These are phyloP conservation scores for Karalla daura DNA, from an alignment of 2,797 vertebrate genomes.

Conservation along the genomic window DNA sequence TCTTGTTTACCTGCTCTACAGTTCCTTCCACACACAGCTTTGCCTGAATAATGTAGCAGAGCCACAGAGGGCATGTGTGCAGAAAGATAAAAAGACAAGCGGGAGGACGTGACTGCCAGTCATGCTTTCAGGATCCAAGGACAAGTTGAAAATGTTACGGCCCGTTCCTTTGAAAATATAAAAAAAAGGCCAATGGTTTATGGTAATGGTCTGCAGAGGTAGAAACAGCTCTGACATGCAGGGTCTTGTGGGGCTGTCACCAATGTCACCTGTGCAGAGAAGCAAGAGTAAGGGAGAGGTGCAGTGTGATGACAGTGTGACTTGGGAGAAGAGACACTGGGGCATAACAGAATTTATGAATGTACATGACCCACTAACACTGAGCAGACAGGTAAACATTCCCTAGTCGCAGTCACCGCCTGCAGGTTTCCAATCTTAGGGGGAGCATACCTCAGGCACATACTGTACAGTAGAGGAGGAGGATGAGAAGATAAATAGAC, in stretches of 20 bases:
- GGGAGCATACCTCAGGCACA: not conserved
- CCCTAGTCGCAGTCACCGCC: slow-evolving; percentile 6
- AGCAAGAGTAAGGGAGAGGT: slow-evolving; percentile 21
- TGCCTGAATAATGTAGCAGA: slow-evolving; percentile 26
- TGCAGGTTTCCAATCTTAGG: not conserved
- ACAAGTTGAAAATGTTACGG: slow-evolving; percentile 30
- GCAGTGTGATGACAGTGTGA: slow-evolving; percentile 22
- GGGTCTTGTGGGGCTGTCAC: slow-evolving; percentile 43
- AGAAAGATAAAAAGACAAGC: slow-evolving; percentile 27
- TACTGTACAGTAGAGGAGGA: not conserved
- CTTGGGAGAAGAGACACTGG: slow-evolving; percentile 19
- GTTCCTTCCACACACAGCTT: slow-evolving; percentile 15
- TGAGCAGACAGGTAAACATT: slow-evolving; percentile 25
- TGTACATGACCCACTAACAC: slow-evolving; percentile 26
- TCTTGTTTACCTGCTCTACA: slow-evolving; percentile 10
- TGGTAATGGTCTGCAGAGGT: slow-evolving; percentile 23
- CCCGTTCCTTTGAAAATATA: slow-evolving; percentile 31
- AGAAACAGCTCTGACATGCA: slow-evolving; percentile 36
- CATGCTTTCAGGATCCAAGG: slow-evolving; percentile 43
- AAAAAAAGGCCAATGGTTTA: slow-evolving; percentile 20
- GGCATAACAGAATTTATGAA: slow-evolving; percentile 28
- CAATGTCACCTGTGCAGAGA: slow-evolving; percentile 37
- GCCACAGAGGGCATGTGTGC: not conserved
- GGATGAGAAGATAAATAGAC: not conserved
- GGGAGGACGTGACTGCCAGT: slow-evolving; percentile 32